Evolutionary conservation across 2,797 vertebrate genomes (phyloP), one percentile per base, ranked within the genome.

Genomic region (Silurus aristotelis): DNA sequence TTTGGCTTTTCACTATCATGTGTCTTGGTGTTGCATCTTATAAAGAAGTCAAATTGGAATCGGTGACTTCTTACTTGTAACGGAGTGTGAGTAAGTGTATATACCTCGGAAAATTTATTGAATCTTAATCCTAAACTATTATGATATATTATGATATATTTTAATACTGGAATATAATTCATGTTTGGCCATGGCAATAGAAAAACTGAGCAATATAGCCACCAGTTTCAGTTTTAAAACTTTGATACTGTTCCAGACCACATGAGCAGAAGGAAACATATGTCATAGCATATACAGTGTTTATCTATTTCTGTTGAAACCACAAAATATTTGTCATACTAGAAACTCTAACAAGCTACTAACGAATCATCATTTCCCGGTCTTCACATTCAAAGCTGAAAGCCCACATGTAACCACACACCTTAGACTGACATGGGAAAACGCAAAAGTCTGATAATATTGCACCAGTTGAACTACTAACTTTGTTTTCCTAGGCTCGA

Each of bases 231-330:
- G 72, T 67, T 43, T 46, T 46, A 43, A 77, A 56, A 68, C 63
- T n/a, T n/a, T 78, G 27, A 58, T 46, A 9, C 2, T 56, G 48
- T 76, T 55, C 46, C 19, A 66, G 15, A 83, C 71, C 82, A 64
- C 82, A 64, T 6, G 58, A 20, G 56, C 22, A 20, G 25, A n/a
- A 12, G 25, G 77, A 25, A 17, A 68, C 22, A 31, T 56, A 56
- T n/a, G 48, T 1, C 7, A n/a, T 3, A 10, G 60, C 6, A 10
- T 63, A 56, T 55, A 55, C 46, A 66, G 17, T 25, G 66, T 64
- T 22, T 12, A 66, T 63, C 27, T 73, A 75, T 77, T 83, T 76
- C 63, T n/a, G 52, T 27, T n/a, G 5, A 38, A 77, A 84, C 77
- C 48, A 72, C 58, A 58, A 6, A 0, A 27, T 20, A 17, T 55